These are phyloP conservation scores for Psilanteris sp. DNA, from an alignment of 1,140 invertebrate species.

Conservation along the genomic window DNA sequence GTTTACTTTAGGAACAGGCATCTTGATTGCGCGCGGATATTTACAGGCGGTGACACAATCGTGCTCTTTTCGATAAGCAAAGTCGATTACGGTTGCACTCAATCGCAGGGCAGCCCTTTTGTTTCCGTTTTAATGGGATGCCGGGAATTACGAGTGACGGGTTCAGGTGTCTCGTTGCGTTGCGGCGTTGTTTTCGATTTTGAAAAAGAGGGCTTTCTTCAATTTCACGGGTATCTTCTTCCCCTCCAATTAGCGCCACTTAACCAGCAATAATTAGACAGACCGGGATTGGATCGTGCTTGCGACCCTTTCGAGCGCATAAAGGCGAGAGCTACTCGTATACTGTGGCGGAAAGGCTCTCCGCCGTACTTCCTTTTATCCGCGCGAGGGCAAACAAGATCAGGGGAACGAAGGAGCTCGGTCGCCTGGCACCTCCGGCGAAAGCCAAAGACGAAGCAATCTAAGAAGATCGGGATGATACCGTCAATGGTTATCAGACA, in stretches of 20 bases:
- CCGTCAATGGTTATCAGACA: constrained; percentile 38
- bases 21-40: constrained; percentile 16
- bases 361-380: constrained; percentile 55
- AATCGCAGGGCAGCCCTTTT: constrained; percentile 3
- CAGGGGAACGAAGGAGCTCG: constrained; percentile 16
- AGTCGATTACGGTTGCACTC: constrained; percentile 4
- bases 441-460: constrained; percentile 59
- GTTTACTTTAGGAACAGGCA: constrained; percentile 13
- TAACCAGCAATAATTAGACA: constrained; percentile 77
- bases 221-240: constrained; percentile 74
- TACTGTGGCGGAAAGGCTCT: constrained; percentile 43
- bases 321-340: constrained; percentile 64
- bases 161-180: constrained; percentile 42
- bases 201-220: constrained; percentile 69
- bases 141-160: constrained; percentile 27
- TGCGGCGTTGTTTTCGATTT: constrained; percentile 63
- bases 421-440: constrained; percentile 58
- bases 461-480: constrained; percentile 45
- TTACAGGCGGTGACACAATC: constrained; percentile 2
- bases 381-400: constrained; percentile 59
- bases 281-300: constrained; percentile 69
- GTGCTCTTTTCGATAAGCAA: not conserved
- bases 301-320: constrained; percentile 69
- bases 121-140: constrained; percentile 27
- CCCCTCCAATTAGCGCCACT: constrained; percentile 75